Evolutionary conservation across 2,888 invertebrate genomes (phyloP), one percentile per base, ranked within the genome.

Genomic region (Pristionchus japonicus): DNA sequence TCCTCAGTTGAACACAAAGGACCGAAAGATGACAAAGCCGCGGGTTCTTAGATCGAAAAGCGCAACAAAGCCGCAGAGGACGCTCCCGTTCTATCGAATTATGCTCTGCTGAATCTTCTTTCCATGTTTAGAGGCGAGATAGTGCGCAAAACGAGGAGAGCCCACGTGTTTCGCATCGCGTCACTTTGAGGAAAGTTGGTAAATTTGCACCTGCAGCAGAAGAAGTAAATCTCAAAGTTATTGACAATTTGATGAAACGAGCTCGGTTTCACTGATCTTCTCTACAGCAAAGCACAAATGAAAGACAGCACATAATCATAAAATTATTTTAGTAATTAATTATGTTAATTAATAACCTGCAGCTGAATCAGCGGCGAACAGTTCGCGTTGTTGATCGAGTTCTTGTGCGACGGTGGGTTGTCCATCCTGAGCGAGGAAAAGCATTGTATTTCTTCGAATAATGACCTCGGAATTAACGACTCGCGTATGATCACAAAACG

Each of bases 381-480:
- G 67, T 27, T 77, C 27, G 77, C 43, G 27, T 77, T 77, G n/a
- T 77, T 77, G n/a, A 77, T 43, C 47, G 77, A 77, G 77, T 77
- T 77, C 37, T 77, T 77, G 77, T 77, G 77, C 27, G 27, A 27
- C n/a, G 77, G 77, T 43, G 77, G 77, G 27, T 77, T 77, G 77
- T 77, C 77, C 77, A 77, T 77, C 77, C 43, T n/a, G n/a, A n/a
- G n/a, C n/a, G n/a, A n/a, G n/a, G 77, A 13, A 77, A 77, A 74
- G 1, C 20, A 23, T 40, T 23, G 15, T 4, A 17, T 74, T 40
- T 40, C 7, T 40, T 74, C 40, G 7, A 57, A n/a, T 23, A 15
- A 57, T 49, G 61, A n/a, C 6, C 6, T 61, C 61, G 43, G 43
- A 43, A 61, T 23, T 57, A 17, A 23, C 57, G 57, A 15, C 6